Evolutionary conservation across 2,113 vertebrate genomes (phyloP).

Genomic region (Chrysochloris asiatica): DNA sequence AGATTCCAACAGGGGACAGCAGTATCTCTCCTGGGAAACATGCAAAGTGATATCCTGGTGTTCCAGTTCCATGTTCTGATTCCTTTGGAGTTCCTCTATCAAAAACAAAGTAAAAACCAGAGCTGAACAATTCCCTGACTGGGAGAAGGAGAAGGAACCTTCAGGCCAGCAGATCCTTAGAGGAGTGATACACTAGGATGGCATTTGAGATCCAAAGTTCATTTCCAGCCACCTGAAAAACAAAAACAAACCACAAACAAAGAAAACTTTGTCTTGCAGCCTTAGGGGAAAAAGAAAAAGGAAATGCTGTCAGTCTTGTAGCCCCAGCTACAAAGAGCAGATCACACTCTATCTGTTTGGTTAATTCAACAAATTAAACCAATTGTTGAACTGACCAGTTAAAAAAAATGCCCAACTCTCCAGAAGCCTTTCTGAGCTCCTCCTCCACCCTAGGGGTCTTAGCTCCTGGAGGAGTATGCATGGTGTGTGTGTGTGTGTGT

Average conservation of each 20-base stretch:
- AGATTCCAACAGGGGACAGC: not conserved
- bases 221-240: slow-evolving; percentile 49
- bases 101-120: not conserved
- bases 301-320: slow-evolving; percentile 3
- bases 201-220: slow-evolving; percentile 35
- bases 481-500: too few species aligned
- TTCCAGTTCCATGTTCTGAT: not conserved
- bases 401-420: slow-evolving; percentile 41
- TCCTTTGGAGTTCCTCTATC: not conserved
- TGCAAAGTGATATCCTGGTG: not conserved
- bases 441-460: not conserved
- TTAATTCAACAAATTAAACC: slow-evolving; percentile 63
- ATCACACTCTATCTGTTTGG: slow-evolving; percentile 1
- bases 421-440: not conserved
- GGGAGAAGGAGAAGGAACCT: not conserved
- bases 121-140: not conserved
- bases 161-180: not conserved
- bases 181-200: not conserved
- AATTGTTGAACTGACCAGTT: slow-evolving; percentile 49
- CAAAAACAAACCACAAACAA: slow-evolving; percentile 41
- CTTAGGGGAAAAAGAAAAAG: not conserved
- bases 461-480: not conserved
- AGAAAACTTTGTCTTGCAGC: slow-evolving; percentile 50
- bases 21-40: not conserved
- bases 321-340: slow-evolving; percentile 11